Evolutionary conservation across 2,888 invertebrate species (phyloP), one percentile per base, ranked within the genome.

Genomic region (Bhutanitis thaidina): DNA sequence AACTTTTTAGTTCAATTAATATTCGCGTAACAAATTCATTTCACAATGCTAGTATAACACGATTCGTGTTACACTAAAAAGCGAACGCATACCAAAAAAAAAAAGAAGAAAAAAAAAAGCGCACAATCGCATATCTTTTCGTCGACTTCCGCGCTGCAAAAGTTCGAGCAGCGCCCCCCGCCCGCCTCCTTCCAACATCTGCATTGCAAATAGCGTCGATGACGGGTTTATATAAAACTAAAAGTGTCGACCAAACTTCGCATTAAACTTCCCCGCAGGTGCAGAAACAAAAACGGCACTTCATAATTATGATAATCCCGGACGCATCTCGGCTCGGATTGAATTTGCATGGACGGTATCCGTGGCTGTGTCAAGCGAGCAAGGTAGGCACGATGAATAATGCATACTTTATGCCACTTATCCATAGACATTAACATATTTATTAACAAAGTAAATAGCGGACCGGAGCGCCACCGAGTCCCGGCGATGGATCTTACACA

Each of bases 381-480:
- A 78, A 80, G 84, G 83, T 77, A 65, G n/a, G 62, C 69, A 65
- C 72, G 77, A 80, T 88, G 89, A 87, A 89, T 88, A 81, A 89
- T 89, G 89, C 86, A 89, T 65, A 52, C 69, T 64, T 65, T 68
- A 69, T 71, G 82, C 83, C 77, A 85, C 88, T 88, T 87, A 88
- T 86, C 87, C 85, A 69, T n/a, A 59, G 61, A 63, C 67, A 89
- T 89, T 89, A 87, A 86, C 89, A 89, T 89, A 88, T 89, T 89
- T 89, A 89, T 89, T 89, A 88, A 88, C 88, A 88, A 87, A 83
- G 88, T 88, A 88, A 86, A 87, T 87, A 84, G 71, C 71, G 77
- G 79, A n/a, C n/a, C 84, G 81, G 74, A 73, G 43, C 61, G 49
- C 55, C 59, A 57, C 73, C 66, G 61, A 63, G 65, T 62, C 66